Conservation (phyloP, 1,140 invertebrate genomes). For the Drosophila sturtevanti region DNA sequence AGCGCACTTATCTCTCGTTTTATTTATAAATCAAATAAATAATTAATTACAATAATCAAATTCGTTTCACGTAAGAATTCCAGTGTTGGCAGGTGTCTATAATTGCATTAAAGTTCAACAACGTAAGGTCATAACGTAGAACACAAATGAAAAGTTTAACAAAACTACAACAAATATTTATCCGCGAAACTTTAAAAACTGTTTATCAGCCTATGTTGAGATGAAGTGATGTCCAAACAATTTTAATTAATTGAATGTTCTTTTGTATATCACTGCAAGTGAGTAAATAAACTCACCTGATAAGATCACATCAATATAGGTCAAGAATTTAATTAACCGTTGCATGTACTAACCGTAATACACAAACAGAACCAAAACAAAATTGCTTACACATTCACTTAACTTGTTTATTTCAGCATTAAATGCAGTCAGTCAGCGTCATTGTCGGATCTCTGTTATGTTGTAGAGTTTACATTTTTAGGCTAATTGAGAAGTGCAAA, state of each 20-base stretch:
- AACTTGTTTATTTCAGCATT: no score
- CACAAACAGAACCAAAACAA: not conserved
- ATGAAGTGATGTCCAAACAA: not conserved
- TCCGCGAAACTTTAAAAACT: not conserved
- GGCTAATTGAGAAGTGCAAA: not conserved
- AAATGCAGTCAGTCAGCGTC: not conserved
- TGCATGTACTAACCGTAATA: slow-evolving; percentile 28
- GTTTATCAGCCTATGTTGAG: not conserved
- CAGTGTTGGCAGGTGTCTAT: not conserved
- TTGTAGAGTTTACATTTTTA: not conserved
- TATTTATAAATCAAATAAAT: not conserved
- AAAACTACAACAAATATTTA: not conserved
- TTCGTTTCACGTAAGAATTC: not conserved
- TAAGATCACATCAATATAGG: slow-evolving; percentile 45
- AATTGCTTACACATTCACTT: slow-evolving; percentile 22
- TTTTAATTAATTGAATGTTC: not conserved
- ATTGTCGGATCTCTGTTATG: not conserved
- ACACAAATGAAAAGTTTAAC: not conserved
- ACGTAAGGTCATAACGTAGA: not conserved
- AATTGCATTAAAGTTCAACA: not conserved
- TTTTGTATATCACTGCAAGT: not conserved
- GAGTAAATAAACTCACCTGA: slow-evolving; percentile 14
- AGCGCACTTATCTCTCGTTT: not conserved
- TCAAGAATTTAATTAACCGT: slow-evolving; percentile 55
- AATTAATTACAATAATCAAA: not conserved